These are phyloP conservation scores for Neofelis nebulosa DNA, from an alignment of 2,113 vertebrate genomes.

Conservation along the genomic window DNA sequence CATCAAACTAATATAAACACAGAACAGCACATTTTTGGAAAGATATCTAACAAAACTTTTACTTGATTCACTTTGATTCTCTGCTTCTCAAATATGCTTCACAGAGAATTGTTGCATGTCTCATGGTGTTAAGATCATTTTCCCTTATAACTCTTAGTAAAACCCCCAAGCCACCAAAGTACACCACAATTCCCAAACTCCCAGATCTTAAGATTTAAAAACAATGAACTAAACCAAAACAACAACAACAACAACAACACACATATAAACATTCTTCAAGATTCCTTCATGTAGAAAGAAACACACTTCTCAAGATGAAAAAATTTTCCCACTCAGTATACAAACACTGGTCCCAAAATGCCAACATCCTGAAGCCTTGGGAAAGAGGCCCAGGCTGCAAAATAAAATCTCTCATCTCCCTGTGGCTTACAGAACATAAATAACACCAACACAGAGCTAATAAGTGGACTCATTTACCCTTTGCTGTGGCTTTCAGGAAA, in stretches of 20 bases:
- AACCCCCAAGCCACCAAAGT: not conserved
- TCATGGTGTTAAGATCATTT: not conserved
- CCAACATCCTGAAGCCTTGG: conserved; percentile 6
- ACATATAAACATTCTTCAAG: not conserved
- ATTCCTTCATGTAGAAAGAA: conserved; percentile 31
- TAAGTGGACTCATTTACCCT: conserved; percentile 61
- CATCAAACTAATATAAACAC: not conserved
- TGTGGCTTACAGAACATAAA: conserved; percentile 46
- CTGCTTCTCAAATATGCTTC: not conserved
- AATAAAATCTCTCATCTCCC: conserved; percentile 57
- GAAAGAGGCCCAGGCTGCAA: not conserved
- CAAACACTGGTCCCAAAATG: conserved; percentile 33
- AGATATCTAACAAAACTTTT: not conserved
- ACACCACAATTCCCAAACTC: not conserved
- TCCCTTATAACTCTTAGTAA: not conserved
- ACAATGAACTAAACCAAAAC: not conserved
- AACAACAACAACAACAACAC: not conserved
- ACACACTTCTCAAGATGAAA: not conserved
- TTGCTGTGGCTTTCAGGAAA: conserved; percentile 62
- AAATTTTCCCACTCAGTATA: conserved; percentile 8
- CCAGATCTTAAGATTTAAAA: not conserved
- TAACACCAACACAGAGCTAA: conserved; percentile 57
- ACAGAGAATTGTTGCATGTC: not conserved
- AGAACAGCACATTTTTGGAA: not conserved
- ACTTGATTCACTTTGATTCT: not conserved